These are phyloP conservation scores for Psylliodes chrysocephalus DNA, from an alignment of 2,888 invertebrate genomes.

Conservation along the genomic window DNA sequence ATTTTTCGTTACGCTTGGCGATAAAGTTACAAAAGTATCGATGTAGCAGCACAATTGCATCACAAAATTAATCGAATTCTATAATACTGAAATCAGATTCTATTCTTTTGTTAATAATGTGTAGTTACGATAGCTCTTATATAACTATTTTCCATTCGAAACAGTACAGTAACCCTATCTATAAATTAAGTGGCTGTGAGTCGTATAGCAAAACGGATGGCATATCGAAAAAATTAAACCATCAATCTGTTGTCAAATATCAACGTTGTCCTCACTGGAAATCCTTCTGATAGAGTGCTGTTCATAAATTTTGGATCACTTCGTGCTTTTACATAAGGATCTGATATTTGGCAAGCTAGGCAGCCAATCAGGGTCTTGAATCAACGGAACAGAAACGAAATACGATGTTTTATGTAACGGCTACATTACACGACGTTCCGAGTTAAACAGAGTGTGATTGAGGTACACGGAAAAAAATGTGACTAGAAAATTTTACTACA, in stretches of 20 bases:
- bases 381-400: slow-evolving; percentile 9
- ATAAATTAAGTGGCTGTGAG: too few relatives aligned
- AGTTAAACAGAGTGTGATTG: slow-evolving; percentile 8
- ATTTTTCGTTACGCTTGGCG: too few relatives aligned
- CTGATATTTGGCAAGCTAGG: slow-evolving; percentile 55
- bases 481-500: too few relatives aligned
- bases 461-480: too few relatives aligned
- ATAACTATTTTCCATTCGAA: too few relatives aligned
- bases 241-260: slow-evolving; percentile 31
- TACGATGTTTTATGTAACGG: slow-evolving; percentile 8
- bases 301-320: slow-evolving; percentile 53
- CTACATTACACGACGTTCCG: neutral
- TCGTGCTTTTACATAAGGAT: slow-evolving; percentile 56
- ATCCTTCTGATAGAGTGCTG: slow-evolving; percentile 51
- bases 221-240: slow-evolving; percentile 8
- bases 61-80: too few relatives aligned
- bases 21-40: too few relatives aligned
- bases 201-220: neutral
- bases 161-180: too few relatives aligned
- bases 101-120: too few relatives aligned
- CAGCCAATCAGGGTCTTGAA: slow-evolving; percentile 47
- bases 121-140: too few relatives aligned
- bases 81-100: too few relatives aligned
- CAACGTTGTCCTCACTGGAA: slow-evolving; percentile 34
- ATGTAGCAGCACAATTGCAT: too few relatives aligned